Conservation (phyloP, 2,888 invertebrate genomes). For the Nasonovia ribisnigri region DNA sequence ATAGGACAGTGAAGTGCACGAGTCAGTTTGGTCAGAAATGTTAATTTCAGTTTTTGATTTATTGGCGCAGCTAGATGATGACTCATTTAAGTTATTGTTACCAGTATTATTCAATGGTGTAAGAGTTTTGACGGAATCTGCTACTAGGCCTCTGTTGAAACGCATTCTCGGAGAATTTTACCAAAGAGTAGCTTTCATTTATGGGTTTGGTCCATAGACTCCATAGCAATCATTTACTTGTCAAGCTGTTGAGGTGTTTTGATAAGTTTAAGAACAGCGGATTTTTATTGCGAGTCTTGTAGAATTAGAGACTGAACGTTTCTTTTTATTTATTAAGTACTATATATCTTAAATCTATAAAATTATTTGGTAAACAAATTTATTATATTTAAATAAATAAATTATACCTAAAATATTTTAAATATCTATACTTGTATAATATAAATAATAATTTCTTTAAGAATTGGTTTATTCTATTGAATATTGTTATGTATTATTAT, state of each 20-base stretch:
- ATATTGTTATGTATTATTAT: too few species aligned
- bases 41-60: slow-evolving; percentile 88
- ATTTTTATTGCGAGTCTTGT: background rate
- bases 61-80: slow-evolving; percentile 71
- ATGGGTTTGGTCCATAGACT: slow-evolving; percentile 70
- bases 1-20: slow-evolving; percentile 86
- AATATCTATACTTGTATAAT: background rate
- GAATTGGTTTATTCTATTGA: background rate
- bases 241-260: background rate
- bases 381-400: background rate
- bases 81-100: slow-evolving; percentile 73
- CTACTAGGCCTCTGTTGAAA: slow-evolving; percentile 73
- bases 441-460: background rate
- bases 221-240: background rate
- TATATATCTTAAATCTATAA: background rate
- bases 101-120: slow-evolving; percentile 75
- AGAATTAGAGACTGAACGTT: background rate
- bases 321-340: background rate
- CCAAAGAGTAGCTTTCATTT: slow-evolving; percentile 73
- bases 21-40: slow-evolving; percentile 87
- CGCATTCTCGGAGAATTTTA: slow-evolving; percentile 74
- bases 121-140: slow-evolving; percentile 74
- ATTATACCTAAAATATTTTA: background rate
- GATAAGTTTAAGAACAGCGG: background rate
- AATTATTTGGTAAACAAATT: background rate